Evolutionary conservation across 2,113 vertebrate species (phyloP), one percentile per base, ranked within the genome.

Genomic region (Chrysemys picta): DNA sequence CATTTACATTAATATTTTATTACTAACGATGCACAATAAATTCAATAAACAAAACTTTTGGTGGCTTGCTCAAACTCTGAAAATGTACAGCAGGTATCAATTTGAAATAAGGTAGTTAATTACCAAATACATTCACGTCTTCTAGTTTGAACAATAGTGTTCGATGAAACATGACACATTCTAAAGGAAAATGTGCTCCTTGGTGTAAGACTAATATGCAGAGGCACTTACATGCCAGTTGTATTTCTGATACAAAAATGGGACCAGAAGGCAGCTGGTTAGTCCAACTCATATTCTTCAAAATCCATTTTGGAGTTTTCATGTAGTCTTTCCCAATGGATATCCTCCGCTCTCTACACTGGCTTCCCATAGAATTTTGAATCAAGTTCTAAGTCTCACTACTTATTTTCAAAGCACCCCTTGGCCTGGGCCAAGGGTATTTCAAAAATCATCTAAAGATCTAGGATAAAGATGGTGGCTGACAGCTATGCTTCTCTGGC

Each of bases 1-100:
- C 47, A 7, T 91, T 94, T 56, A 49, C 93, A 90, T 96, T 96
- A 88, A 84, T 96, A 89, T 94, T 94, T 96, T 93, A 95, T 94
- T 96, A 86, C 59, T 89, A 52, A 93, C 59, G 59, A 76, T 80
- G 24, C n/a, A 54, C 19, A 35, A 57, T 57, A 27, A 25, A 57
- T 31, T 5, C 47, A 79, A 78, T 47, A 76, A 50, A 79, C 47
- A 87, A 93, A 93, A 80, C 52, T 95, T 96, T 90, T 76, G 75
- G 45, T 53, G 17, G 4, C 31, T 90, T 95, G 56, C 49, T 50
- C 49, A 56, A 92, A 91, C 79, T 49, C 87, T 94, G 84, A 85
- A 94, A 92, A 93, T 80, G 38, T 53, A 17, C 49, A 62, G 76
- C 21, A 82, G 59, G 29, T 52, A 90, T 49, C 49, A 29, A 25